Conservation (phyloP, 30 jellyfish, hydroid and myxozoan species). For the Cassiopea andromeda region DNA sequence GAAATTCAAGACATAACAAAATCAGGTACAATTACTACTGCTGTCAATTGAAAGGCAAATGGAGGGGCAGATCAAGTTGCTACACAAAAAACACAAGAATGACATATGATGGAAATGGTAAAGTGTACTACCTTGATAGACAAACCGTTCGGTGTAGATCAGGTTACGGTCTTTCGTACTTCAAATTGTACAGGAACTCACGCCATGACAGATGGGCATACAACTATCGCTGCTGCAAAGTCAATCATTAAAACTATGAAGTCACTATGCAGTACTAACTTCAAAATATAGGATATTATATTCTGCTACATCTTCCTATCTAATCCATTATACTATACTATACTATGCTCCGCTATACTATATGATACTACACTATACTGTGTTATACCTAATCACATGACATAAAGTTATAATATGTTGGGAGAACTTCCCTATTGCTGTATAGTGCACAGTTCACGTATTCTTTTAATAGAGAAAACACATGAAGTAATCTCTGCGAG, state of each 20-base stretch:
- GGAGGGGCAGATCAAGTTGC: constrained; percentile 10
- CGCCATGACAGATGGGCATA: constrained; percentile 43
- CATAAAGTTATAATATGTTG: too few species aligned
- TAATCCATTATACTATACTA: too few species aligned
- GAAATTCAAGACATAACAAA: constrained; percentile 38
- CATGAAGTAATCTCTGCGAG: too few species aligned
- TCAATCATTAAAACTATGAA: not conserved
- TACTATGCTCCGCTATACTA: too few species aligned
- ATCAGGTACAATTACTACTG: constrained; percentile 61
- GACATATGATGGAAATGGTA: constrained; percentile 53
- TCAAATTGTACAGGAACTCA: constrained; percentile 22
- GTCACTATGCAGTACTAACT: too few species aligned
- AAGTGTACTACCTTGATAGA: constrained; percentile 55
- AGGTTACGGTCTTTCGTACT: constrained; percentile 44
- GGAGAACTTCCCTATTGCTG: too few species aligned
- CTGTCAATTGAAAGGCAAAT: constrained; percentile 19
- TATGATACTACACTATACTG: too few species aligned
- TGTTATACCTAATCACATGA: too few species aligned
- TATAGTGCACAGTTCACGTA: too few species aligned
- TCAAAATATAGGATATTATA: too few species aligned
- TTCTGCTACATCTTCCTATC: too few species aligned
- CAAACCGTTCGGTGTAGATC: constrained; percentile 49
- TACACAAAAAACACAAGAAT: constrained; percentile 5
- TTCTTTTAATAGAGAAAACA: too few species aligned
- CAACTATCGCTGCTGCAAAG: constrained; percentile 50